A percentile compares a stretch with the other conserved stretches of the same genome.
phyloP scores from a whole-genome alignment of 2,888 invertebrate genomes.

The Campoletis raptor region DNA sequence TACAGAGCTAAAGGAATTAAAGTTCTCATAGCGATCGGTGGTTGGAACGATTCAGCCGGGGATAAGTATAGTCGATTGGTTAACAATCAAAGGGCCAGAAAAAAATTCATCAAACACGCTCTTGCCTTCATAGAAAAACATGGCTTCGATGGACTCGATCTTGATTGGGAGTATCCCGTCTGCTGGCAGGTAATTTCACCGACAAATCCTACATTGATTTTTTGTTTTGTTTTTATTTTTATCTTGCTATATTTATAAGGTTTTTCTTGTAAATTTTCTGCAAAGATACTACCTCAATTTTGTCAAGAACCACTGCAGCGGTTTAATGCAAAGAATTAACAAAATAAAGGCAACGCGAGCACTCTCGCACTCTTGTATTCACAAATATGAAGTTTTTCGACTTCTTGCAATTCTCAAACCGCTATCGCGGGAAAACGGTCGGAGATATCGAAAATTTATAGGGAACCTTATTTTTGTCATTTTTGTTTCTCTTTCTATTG shows the following conservation, averaged over 20 bases:
- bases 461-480: neutral
- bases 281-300: too few relatives aligned
- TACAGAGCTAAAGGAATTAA: constrained; percentile 91
- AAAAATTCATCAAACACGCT: constrained; percentile 90
- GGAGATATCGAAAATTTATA: neutral
- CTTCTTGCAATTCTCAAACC: neutral
- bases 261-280: neutral
- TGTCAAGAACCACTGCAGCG: too few relatives aligned
- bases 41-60: constrained; percentile 97
- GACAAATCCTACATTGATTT: neutral
- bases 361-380: too few relatives aligned
- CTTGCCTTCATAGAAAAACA: constrained; percentile 92
- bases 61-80: constrained; percentile 95
- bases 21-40: constrained; percentile 95
- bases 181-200: constrained; percentile 90
- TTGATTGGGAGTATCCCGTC: constrained; percentile 98
- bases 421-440: neutral
- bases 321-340: too few relatives aligned
- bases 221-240: neutral
- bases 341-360: too few relatives aligned
- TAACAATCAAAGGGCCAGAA: constrained; percentile 86
- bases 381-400: neutral
- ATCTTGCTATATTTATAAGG: too few relatives aligned
- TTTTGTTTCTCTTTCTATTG: neutral
- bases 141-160: constrained; percentile 95